Evolutionary conservation across 1,140 invertebrate genomes (phyloP), one percentile per base, ranked within the genome.

Genomic region (Aethina tumida): DNA sequence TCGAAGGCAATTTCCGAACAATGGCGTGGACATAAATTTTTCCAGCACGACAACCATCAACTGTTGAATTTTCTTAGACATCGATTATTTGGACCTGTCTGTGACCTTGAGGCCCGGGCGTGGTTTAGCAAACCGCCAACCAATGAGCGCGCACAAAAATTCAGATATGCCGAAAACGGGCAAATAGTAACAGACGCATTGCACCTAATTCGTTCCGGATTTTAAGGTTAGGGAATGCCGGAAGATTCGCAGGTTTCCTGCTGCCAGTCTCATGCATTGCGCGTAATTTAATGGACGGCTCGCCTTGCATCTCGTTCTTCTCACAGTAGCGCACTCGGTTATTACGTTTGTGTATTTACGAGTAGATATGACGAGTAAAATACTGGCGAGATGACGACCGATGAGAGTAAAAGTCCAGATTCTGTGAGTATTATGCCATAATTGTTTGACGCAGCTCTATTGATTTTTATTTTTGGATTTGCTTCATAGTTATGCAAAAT

Each of bases 331-430:
- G 17, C 30, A 16, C 15, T 32, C 12, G 8, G 22, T n/a, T n/a
- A n/a, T n/a, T n/a, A n/a, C n/a, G n/a, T n/a, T n/a, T n/a, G 15
- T 12, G 15, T 13, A 12, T 13, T 28, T 7, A 28, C 12, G 7
- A 13, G 10, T 12, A 3, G 27, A 7, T 28, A 28, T 13, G 12
- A 13, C 10, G 7, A 3, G 7, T 10, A 10, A 28, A 12, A 28
- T 28, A 28, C 10, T 10, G 22, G 33, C 20, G 20, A 25, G 14
- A 31, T 21, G 24, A 43, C 39, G 29, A 39, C 31, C 22, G 41
- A 39, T 16, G 39, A 22, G 14, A 42, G 39, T 26, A 43, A 38
- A 37, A 43, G 41, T 26, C 35, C 41, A 17, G 31, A 16, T 32
- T 39, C 41, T 33, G 41, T 43, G 24, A 43, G 41, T 43, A 33